Evolutionary conservation across 1,140 invertebrate genomes (phyloP).

Genomic region (Drosophila biarmipes): DNA sequence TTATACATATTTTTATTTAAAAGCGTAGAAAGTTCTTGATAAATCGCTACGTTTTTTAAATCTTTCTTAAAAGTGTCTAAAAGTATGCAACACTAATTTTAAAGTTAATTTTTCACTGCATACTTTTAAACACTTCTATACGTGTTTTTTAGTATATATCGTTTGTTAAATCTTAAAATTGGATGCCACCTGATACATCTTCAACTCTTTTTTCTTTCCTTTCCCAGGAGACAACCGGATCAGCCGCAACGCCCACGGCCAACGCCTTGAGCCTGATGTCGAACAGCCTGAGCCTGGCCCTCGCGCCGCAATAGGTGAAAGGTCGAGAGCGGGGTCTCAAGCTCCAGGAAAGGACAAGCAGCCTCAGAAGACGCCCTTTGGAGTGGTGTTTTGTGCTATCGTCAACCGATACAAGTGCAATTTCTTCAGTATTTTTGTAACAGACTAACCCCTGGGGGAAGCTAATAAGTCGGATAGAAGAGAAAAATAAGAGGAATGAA

Average conservation of each 20-base stretch:
- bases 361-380: slow-evolving; percentile 34
- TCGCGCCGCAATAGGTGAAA: slow-evolving; percentile 61
- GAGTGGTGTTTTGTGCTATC: slow-evolving; percentile 47
- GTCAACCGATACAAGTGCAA: slow-evolving; percentile 60
- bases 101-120: background rate
- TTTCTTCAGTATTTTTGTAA: slow-evolving; percentile 81
- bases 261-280: slow-evolving; percentile 71
- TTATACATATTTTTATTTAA: too few relatives aligned
- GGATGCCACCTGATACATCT: background rate
- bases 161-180: background rate
- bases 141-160: background rate
- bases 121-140: background rate
- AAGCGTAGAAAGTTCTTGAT: too few relatives aligned
- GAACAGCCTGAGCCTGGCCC: slow-evolving; percentile 68
- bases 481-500: slow-evolving; percentile 22
- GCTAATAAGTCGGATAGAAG: slow-evolving; percentile 3
- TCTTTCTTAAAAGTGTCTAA: too few relatives aligned
- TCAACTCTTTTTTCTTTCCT: background rate
- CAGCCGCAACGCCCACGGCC: slow-evolving; percentile 43
- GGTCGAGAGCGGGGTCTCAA: slow-evolving; percentile 5
- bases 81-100: too few relatives aligned
- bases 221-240: slow-evolving; percentile 63
- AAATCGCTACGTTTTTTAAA: too few relatives aligned
- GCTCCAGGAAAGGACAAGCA: slow-evolving; percentile 4
- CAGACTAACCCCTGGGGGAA: slow-evolving; percentile 57